Conservation (phyloP, 2,888 invertebrate species). For the Dynastes maya region DNA sequence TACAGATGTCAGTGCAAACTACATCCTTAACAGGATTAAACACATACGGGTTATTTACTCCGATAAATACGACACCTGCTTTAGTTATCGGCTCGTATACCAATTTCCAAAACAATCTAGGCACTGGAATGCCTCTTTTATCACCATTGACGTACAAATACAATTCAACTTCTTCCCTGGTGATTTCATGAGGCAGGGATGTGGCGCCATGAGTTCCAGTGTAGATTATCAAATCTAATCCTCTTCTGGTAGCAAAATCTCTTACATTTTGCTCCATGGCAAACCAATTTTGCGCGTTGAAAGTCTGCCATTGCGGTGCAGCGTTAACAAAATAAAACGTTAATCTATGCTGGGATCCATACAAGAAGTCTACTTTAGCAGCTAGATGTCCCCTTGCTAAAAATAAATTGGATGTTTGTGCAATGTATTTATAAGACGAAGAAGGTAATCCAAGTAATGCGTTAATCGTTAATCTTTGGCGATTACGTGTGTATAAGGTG, state of each 20-base stretch:
- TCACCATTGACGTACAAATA: conserved; percentile 62
- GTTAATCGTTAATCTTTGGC: conserved; percentile 63
- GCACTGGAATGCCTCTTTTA: conserved; percentile 70
- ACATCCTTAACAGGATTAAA: conserved; percentile 56
- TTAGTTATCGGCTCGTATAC: conserved; percentile 72
- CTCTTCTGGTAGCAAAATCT: conserved; percentile 66
- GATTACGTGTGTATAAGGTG: conserved; percentile 57
- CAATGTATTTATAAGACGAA: conserved; percentile 69
- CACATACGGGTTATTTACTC: conserved; percentile 76
- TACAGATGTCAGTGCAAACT: conserved; percentile 71
- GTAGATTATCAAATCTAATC: conserved; percentile 70
- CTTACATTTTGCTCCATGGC: conserved; percentile 71
- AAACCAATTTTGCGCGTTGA: conserved; percentile 76
- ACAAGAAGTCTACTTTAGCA: conserved; percentile 77
- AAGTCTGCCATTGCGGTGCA: conserved; percentile 79
- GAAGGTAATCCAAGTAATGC: conserved; percentile 60
- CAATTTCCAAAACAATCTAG: conserved; percentile 75
- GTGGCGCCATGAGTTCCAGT: conserved; percentile 76
- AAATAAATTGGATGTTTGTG: conserved; percentile 65
- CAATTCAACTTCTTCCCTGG: conserved; percentile 57
- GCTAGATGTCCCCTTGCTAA: conserved; percentile 71
- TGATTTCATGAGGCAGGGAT: conserved; percentile 71
- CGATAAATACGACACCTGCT: conserved; percentile 75
- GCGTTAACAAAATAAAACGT: conserved; percentile 79
- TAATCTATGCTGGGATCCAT: conserved; percentile 74